Evolutionary conservation across 2,113 vertebrate genomes (phyloP).

Genomic region (Cephalopterus ornatus): DNA sequence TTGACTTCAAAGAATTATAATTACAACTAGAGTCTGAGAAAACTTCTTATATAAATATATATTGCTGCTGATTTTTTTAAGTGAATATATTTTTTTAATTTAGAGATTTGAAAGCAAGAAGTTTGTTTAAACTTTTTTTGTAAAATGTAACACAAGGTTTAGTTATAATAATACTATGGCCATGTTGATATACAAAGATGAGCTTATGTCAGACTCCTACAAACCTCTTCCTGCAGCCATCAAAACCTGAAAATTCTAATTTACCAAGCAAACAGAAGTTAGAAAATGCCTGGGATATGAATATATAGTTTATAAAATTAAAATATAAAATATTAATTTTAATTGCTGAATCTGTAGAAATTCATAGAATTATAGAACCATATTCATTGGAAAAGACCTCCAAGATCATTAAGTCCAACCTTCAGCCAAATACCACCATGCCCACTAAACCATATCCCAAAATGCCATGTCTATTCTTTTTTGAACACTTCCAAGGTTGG

Average conservation of each 20-base stretch:
- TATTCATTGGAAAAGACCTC: not conserved
- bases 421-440: not conserved
- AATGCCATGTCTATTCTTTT: accelerated
- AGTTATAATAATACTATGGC: not conserved
- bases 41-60: not conserved
- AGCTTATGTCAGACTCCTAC: not conserved
- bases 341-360: not conserved
- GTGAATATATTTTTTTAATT: not conserved
- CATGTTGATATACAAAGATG: not conserved
- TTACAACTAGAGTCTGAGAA: not conserved
- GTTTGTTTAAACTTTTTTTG: not conserved
- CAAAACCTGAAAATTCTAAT: not conserved
- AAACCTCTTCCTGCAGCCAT: not conserved
- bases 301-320: not conserved
- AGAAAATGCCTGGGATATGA: not conserved
- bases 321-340: not conserved
- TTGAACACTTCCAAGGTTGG: not conserved
- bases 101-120: not conserved
- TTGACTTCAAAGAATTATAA: not conserved
- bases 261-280: not conserved
- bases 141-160: not conserved
- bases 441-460: not conserved
- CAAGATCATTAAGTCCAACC: not conserved
- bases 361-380: not conserved
- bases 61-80: not conserved